A percentile compares a stretch with the other conserved stretches of the same genome.
phyloP scores from a whole-genome alignment of 2,113 vertebrate species.

The Indicator maculatus region DNA sequence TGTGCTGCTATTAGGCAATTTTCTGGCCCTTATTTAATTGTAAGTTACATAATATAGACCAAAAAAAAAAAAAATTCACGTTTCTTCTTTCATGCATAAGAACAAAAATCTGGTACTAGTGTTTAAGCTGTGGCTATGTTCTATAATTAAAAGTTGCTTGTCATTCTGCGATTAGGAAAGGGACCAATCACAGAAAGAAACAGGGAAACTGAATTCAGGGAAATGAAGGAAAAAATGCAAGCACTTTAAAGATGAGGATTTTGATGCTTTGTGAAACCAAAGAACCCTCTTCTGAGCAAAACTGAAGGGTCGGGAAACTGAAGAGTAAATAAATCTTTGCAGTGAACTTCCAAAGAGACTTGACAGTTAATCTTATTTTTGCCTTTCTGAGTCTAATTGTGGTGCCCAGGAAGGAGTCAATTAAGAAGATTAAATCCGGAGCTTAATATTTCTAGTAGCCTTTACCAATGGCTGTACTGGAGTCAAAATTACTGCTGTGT shows the following conservation, averaged over 20 bases:
- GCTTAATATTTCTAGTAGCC: not conserved
- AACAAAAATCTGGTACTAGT: not conserved
- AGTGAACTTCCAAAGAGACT: not conserved
- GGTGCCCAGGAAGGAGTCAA: not conserved
- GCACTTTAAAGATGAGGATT: not conserved
- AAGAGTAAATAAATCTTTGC: not conserved
- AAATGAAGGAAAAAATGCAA: not conserved
- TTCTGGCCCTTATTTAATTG: not conserved
- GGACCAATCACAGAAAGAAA: not conserved
- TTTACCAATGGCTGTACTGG: not conserved
- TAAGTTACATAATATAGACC: not conserved
- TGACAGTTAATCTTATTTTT: not conserved
- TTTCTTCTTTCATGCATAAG: not conserved
- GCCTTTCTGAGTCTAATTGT: not conserved
- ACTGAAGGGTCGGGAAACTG: not conserved
- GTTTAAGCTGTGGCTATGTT: not conserved
- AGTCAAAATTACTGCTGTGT: not conserved
- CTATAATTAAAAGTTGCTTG: not conserved
- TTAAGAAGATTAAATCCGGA: not conserved
- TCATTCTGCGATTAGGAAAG: not conserved
- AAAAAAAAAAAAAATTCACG: not conserved
- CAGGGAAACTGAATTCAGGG: not conserved
- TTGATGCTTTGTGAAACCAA: not conserved
- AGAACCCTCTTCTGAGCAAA: not conserved
- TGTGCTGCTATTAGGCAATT: not conserved